Conservation (phyloP, 2,888 invertebrate genomes). For the Drosophila demipolita region DNA sequence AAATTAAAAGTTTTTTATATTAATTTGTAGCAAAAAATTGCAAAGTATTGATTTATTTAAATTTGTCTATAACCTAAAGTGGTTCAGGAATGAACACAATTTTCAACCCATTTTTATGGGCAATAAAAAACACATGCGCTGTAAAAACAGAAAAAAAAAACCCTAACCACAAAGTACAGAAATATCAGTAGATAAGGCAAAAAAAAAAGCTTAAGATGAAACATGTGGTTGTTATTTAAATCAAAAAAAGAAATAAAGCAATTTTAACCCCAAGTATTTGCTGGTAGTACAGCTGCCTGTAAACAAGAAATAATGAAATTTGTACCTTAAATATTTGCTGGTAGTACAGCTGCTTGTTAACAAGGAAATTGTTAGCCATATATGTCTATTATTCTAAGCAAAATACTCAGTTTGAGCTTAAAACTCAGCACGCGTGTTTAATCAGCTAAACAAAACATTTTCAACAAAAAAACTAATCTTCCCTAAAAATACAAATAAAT, state of each 20-base stretch:
- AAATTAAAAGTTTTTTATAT: too few species aligned
- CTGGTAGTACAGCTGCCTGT: too few species aligned
- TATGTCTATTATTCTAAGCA: not conserved
- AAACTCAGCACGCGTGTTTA: not conserved
- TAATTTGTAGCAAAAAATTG: not conserved
- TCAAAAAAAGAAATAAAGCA: too few species aligned
- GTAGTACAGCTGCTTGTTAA: not conserved
- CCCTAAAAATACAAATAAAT: not conserved
- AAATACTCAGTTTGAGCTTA: not conserved
- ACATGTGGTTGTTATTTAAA: not conserved
- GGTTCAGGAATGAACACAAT: not conserved
- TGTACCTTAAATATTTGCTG: too few species aligned
- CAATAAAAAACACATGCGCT: not conserved
- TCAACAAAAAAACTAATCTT: not conserved
- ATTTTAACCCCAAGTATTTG: too few species aligned
- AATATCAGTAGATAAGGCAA: not conserved
- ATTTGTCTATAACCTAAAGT: not conserved
- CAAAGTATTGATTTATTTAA: constrained; percentile 1
- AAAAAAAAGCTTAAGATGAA: not conserved
- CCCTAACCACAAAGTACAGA: not conserved
- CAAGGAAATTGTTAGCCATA: not conserved
- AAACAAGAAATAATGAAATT: too few species aligned
- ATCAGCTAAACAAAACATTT: not conserved
- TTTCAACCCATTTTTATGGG: not conserved
- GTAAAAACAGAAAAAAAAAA: not conserved